Evolutionary conservation across 2,888 invertebrate genomes (phyloP), one percentile per base, ranked within the genome.

Genomic region (Uropetala carovei): DNA sequence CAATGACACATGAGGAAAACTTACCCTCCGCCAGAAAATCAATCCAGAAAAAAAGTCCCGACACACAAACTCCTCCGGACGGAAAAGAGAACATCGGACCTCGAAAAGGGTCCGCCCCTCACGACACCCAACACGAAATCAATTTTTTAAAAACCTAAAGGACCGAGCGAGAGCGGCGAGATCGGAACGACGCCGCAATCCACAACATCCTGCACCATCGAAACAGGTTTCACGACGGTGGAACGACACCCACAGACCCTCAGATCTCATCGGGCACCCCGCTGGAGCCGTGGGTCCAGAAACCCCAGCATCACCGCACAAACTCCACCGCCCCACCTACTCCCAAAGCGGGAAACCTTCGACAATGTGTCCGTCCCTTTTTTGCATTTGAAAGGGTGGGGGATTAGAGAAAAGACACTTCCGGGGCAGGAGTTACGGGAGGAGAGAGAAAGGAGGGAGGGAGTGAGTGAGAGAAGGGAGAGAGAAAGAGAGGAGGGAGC

Each of bases 161-260:
- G 43, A 43, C 43, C 43, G 43, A 43, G 43, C 11, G 59, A 60
- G 59, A 60, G 30, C 18, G 18, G 14, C 7, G n/a, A 7, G 22
- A 30, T 57, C 58, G 85, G 27, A 13, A 7, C 84, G n/a, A 30
- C 43, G 22, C 43, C 60, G 30, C 89, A n/a, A 14, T 27, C 56
- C 56, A 43, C 27, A 89, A 22, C 60, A 89, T 64, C 18, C 64
- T 64, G 30, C 56, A 89, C 86, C 60, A 9, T 60, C n/a, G 64
- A 30, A 89, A 89, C 89, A 56, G 64, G 89, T 89, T 89, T 59
- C 60, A 14, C n/a, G 30, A 16, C 27, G 59, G 27, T 59, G 85
- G 85, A 60, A 86, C 30, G 86, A 86, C 86, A 89, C 89, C 89
- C 89, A 89, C 89, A 30, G 75, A 4, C 75, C 27, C 18, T 9